Evolutionary conservation across 2,113 vertebrate genomes (phyloP).

Genomic region (Petromus typicus): DNA sequence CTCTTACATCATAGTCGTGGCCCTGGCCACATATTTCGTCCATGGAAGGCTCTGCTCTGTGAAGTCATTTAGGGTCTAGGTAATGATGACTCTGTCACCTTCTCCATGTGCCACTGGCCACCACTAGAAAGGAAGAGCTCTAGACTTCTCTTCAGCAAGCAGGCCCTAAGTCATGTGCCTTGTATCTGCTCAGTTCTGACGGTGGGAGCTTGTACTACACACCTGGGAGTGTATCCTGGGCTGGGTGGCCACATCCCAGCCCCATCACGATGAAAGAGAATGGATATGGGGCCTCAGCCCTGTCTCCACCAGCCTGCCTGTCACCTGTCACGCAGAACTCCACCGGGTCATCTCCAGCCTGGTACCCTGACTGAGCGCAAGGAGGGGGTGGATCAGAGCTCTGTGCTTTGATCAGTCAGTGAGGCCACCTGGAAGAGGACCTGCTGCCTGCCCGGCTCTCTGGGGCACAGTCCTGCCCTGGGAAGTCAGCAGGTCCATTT

Average conservation of each 20-base stretch:
- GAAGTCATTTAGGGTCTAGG: neutral
- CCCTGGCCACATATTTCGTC: neutral
- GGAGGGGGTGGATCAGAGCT: neutral
- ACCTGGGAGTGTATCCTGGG: neutral
- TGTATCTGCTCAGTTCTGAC: neutral
- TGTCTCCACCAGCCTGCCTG: accelerated
- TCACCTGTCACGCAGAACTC: neutral
- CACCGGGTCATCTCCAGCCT: neutral
- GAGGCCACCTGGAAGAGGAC: neutral
- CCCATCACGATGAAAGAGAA: neutral
- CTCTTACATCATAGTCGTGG: neutral
- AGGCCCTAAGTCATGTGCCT: neutral
- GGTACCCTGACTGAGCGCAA: neutral
- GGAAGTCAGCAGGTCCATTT: neutral
- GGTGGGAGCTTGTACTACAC: neutral
- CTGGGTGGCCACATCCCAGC: accelerated
- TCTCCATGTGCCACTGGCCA: neutral
- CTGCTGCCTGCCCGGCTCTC: accelerated
- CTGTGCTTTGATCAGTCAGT: neutral
- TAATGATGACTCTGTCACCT: neutral
- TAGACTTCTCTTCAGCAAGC: neutral
- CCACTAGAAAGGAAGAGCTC: neutral
- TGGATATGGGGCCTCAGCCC: accelerated
- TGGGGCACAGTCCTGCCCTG: accelerated
- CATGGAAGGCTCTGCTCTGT: neutral